Evolutionary conservation across 2,113 vertebrate genomes (phyloP), one percentile per base, ranked within the genome.

Genomic region (Planiliza haematocheilus): DNA sequence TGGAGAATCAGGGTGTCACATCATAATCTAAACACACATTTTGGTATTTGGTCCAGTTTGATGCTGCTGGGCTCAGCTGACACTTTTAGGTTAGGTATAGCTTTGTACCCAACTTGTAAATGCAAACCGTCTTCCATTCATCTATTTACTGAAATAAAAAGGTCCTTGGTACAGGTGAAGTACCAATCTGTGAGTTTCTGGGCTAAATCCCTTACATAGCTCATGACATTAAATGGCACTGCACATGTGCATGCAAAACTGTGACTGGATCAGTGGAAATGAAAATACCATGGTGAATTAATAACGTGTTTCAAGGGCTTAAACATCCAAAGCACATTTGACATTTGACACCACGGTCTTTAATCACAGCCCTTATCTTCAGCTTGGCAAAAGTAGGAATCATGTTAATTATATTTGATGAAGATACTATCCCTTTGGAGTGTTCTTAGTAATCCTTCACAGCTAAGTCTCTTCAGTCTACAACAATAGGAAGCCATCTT

Each of bases 401-500:
- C 59, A 8, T 61, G 45, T 70, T 75, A 70, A 80, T 83, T 82
- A 74, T 56, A 67, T 75, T 73, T 67, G 48, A 77, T 83, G 70
- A 76, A 72, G 79, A 79, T 75, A 55, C 46, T 68, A 69, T 82
- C 61, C 61, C 74, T 76, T 79, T 62, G 11, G 61, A 83, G 65
- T 55, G 58, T 74, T 85, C 81, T 79, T 52, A 21, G 77, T 77
- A 82, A 84, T 87, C 81, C 68, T 57, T 77, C 42, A 60, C 66
- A 66, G 57, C 46, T 75, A 53, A 77, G 46, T 65, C 65, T 66
- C 63, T 82, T 41, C 86, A 58, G 69, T 81, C 71, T 24, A 37
- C 63, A 82, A 77, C 75, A 84, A 77, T 55, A 55, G 68, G 55
- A 64, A 63, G 77, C 77, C 84, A 83, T 80, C 79, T 78, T 76